These are phyloP conservation scores for Aphidoletes aphidimyza DNA, from an alignment of 2,888 invertebrate species.

Conservation along the genomic window DNA sequence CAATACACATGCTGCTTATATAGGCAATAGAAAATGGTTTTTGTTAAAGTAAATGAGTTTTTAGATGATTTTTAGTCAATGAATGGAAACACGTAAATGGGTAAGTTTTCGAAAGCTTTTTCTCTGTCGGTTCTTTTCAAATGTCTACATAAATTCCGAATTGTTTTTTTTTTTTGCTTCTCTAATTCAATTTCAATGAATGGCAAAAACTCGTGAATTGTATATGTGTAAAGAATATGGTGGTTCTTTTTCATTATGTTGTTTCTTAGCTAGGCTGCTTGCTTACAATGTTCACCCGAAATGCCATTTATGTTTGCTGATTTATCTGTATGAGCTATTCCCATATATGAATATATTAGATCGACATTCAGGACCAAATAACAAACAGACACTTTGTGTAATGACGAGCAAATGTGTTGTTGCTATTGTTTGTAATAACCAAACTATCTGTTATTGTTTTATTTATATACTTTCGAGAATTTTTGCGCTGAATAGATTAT, in stretches of 20 bases:
- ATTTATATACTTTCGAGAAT: too few relatives aligned
- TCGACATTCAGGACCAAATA: background rate
- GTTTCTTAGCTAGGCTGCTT: too few relatives aligned
- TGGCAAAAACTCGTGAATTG: background rate
- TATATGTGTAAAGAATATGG: background rate
- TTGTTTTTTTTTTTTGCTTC: background rate
- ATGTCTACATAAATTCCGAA: too few relatives aligned
- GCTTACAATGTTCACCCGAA: too few relatives aligned
- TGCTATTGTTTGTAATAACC: background rate
- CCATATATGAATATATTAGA: too few relatives aligned
- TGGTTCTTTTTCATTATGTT: background rate
- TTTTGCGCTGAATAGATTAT: too few relatives aligned
- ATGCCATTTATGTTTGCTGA: too few relatives aligned
- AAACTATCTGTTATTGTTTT: background rate
- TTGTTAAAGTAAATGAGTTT: conserved; percentile 26
- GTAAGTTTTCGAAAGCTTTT: background rate
- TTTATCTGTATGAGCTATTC: too few relatives aligned
- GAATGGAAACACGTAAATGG: background rate
- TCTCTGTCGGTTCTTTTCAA: too few relatives aligned
- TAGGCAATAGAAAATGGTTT: background rate
- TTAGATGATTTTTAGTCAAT: conserved; percentile 20
- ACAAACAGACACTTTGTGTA: background rate
- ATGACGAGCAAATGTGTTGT: background rate
- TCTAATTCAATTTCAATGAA: background rate
- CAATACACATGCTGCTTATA: background rate